These are phyloP conservation scores for Microcebus griseorufus DNA, from an alignment of 2,113 vertebrate genomes.

Conservation along the genomic window DNA sequence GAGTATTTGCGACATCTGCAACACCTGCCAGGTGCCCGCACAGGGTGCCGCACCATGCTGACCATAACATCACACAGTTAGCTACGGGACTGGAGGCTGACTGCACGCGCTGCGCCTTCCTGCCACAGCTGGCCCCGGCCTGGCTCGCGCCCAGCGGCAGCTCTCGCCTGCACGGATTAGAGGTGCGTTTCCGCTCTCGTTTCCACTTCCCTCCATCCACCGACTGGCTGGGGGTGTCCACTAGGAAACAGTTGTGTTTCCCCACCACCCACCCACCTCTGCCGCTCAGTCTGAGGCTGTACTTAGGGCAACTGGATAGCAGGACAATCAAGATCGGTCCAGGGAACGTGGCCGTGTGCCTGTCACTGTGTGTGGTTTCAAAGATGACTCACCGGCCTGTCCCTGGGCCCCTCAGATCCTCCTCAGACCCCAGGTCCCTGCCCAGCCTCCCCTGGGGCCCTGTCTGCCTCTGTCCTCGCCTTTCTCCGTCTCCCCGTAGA, in stretches of 20 bases:
- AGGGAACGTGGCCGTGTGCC: background rate
- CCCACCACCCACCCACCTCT: rapidly evolving
- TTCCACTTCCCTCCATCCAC: background rate
- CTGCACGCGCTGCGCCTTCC: rapidly evolving
- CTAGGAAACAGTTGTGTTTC: rapidly evolving
- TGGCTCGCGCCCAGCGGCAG: rapidly evolving
- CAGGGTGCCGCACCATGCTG: no score
- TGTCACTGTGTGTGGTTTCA: background rate
- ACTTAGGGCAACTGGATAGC: no score
- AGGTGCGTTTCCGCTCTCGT: rapidly evolving
- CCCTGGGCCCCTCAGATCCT: rapidly evolving
- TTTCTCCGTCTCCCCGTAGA: background rate
- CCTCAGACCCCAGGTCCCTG: background rate
- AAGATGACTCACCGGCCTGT: background rate
- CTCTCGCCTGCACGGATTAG: rapidly evolving
- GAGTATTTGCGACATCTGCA: background rate
- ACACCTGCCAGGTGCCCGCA: background rate
- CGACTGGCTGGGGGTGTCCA: no score
- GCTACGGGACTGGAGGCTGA: background rate
- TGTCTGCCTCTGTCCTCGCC: background rate
- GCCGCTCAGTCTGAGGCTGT: background rate
- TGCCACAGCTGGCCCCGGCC: background rate
- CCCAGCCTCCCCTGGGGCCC: no score
- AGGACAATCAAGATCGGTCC: rapidly evolving
- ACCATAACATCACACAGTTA: background rate